Evolutionary conservation across 2,888 invertebrate genomes (phyloP).

Genomic region (Drosophila paucipuncta): DNA sequence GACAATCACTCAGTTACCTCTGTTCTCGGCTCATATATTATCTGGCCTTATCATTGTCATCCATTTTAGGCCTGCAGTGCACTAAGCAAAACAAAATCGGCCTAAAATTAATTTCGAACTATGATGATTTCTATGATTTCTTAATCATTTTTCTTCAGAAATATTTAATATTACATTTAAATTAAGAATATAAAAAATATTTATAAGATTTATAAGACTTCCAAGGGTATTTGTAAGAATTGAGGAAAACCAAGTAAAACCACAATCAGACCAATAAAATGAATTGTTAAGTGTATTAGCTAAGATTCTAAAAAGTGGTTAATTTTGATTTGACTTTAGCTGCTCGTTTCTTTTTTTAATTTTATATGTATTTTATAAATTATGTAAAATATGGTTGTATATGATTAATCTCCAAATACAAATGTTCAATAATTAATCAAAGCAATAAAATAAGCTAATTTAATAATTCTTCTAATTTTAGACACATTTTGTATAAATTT

Average conservation of each 20-base stretch:
- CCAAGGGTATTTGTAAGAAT: neutral
- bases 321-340: neutral
- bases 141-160: neutral
- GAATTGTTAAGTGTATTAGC: too few relatives aligned
- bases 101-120: neutral
- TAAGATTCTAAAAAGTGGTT: too few relatives aligned
- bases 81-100: neutral
- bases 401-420: neutral
- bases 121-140: too few relatives aligned
- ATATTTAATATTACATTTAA: neutral
- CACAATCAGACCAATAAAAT: too few relatives aligned
- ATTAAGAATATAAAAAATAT: neutral
- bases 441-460: neutral
- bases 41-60: constrained; percentile 60
- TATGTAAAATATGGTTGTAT: too few relatives aligned
- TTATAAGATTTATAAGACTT: too few relatives aligned
- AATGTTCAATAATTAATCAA: neutral
- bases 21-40: constrained; percentile 62
- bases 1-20: constrained; percentile 30
- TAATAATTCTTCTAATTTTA: neutral
- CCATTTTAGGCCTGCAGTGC: constrained; percentile 41
- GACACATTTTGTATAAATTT: neutral
- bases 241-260: too few relatives aligned
- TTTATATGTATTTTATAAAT: too few relatives aligned
- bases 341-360: neutral